Conservation (phyloP, 2,888 invertebrate species). For the Xylota segnis region DNA sequence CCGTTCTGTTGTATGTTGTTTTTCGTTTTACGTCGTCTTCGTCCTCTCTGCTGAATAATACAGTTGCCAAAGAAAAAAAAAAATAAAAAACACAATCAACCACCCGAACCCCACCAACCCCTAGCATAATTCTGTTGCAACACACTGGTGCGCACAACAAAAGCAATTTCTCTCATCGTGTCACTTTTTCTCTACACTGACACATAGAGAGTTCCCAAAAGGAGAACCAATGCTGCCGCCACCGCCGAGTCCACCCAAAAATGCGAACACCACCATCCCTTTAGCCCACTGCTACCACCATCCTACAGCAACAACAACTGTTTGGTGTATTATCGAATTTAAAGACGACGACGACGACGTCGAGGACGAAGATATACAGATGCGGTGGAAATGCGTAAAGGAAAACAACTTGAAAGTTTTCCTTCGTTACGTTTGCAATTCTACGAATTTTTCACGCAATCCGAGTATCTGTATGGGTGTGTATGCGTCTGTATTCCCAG, state of each 20-base stretch:
- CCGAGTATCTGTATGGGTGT: not conserved
- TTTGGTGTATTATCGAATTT: constrained; percentile 72
- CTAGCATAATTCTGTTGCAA: constrained; percentile 71
- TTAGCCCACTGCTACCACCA: constrained; percentile 17
- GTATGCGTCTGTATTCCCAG: constrained; percentile 51
- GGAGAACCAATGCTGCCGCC: constrained; percentile 28
- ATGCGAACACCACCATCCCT: constrained; percentile 29
- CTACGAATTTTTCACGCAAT: constrained; percentile 72
- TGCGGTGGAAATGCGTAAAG: constrained; percentile 66
- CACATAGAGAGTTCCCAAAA: constrained; percentile 56
- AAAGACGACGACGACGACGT: constrained; percentile 51
- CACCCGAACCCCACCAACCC: constrained; percentile 11
- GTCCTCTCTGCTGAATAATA: constrained; percentile 63
- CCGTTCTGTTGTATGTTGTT: constrained; percentile 45
- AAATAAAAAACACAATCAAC: constrained; percentile 31
- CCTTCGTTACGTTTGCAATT: constrained; percentile 75
- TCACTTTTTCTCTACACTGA: constrained; percentile 69
- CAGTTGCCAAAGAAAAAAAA: constrained; percentile 56
- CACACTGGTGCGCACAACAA: constrained; percentile 75
- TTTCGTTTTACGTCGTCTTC: constrained; percentile 56
- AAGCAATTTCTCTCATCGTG: constrained; percentile 76
- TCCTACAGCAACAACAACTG: constrained; percentile 42
- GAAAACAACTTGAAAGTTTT: constrained; percentile 75
- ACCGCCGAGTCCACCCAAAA: constrained; percentile 27
- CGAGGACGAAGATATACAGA: constrained; percentile 21